A percentile compares a stretch with the other conserved stretches of the same genome.
These are phyloP conservation scores for Panorpa germanica DNA, from an alignment of 2,888 invertebrate species.

Conservation along the genomic window DNA sequence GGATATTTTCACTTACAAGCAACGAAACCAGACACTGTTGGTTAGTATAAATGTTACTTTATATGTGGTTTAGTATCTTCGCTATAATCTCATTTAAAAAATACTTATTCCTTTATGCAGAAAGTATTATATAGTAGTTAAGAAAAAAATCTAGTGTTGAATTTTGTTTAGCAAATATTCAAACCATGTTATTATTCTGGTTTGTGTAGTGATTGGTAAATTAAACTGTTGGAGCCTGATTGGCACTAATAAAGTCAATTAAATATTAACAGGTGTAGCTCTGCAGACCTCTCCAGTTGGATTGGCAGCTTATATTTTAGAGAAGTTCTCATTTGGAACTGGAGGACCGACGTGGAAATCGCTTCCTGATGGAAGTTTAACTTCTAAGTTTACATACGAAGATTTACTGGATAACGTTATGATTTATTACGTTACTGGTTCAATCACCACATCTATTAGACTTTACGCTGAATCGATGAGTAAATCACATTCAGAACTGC, in stretches of 20 bases:
- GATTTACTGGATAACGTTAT: conserved; percentile 51
- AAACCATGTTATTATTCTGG: too few species aligned
- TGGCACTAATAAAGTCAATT: too few species aligned
- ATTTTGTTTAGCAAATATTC: too few species aligned
- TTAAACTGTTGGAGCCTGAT: too few species aligned
- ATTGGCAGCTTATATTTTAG: conserved; percentile 50
- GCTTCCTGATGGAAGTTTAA: conserved; percentile 38
- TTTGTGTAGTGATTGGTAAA: too few species aligned
- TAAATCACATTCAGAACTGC: conserved; percentile 14
- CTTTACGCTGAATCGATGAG: conserved; percentile 36
- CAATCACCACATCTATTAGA: conserved; percentile 41
- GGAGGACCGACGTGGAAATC: conserved; percentile 25
- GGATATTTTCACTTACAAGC: conserved; percentile 34
- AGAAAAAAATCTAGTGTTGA: too few species aligned
- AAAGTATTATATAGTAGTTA: too few species aligned
- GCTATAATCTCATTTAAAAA: too few species aligned
- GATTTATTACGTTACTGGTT: conserved; percentile 49
- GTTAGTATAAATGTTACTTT: conserved; percentile 25
- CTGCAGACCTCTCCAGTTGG: conserved; percentile 47
- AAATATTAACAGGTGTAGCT: conserved; percentile 35
- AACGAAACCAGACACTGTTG: conserved; percentile 55
- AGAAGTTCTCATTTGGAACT: conserved; percentile 53
- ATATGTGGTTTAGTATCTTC: too few species aligned
- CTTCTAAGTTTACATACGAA: conserved; percentile 33
- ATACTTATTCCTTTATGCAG: too few species aligned